phyloP scores from a whole-genome alignment of 2,113 vertebrate species.

The Orcinus orca region DNA sequence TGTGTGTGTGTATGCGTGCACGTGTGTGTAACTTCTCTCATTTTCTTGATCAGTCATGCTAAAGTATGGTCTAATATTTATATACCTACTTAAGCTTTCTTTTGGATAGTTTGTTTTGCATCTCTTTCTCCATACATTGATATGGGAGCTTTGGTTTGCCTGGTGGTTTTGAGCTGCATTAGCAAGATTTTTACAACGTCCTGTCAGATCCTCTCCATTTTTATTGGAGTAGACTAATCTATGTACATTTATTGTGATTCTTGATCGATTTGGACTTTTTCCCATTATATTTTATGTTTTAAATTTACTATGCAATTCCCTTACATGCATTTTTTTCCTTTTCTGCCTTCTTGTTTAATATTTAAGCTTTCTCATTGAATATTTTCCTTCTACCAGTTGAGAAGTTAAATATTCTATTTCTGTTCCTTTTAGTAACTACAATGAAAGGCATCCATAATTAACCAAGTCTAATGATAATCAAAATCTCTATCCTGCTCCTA shows the following conservation, averaged over 20 bases:
- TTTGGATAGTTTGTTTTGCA: not conserved
- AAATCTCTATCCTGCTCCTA: not conserved
- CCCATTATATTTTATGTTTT: not conserved
- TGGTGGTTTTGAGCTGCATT: not conserved
- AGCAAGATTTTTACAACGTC: not conserved
- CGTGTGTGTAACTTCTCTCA: not conserved
- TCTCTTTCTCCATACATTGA: not conserved
- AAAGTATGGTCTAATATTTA: not conserved
- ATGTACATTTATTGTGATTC: not conserved
- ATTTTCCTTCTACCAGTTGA: not conserved
- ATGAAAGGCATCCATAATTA: not conserved
- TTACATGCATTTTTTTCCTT: not conserved
- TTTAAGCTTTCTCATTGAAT: not conserved
- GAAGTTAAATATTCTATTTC: not conserved
- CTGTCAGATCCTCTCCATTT: not conserved
- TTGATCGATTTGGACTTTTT: not conserved
- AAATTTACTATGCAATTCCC: not conserved
- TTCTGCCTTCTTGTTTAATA: not conserved
- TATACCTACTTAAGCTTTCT: not conserved
- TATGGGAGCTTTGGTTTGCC: not conserved
- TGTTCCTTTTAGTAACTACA: not conserved
- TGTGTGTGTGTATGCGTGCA: accelerated
- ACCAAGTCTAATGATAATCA: not conserved
- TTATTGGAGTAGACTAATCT: not conserved
- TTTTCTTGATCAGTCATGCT: not conserved